Percentiles rank a stretch among this genome's conserved stretches.
phyloP scores from a whole-genome alignment of 2,797 vertebrate genomes.

The Molossus molossus region DNA sequence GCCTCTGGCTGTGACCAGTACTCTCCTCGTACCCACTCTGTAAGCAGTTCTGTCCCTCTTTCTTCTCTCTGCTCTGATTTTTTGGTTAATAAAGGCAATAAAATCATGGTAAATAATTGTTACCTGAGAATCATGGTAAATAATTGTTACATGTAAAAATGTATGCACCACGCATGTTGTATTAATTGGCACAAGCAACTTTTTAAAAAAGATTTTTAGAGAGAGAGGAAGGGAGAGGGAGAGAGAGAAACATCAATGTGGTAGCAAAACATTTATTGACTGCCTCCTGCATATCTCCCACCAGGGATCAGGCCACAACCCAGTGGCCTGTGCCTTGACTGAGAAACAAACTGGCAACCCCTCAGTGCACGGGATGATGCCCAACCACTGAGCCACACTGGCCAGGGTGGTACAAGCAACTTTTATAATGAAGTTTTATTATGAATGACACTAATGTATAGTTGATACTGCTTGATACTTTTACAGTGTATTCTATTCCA shows the following conservation, averaged over 20 bases:
- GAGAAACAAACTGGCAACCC: too few species aligned
- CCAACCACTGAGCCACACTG: too few species aligned
- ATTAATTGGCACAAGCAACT: background rate
- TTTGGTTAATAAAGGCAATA: background rate
- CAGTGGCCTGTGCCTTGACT: too few species aligned
- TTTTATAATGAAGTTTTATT: background rate
- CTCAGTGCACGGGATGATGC: too few species aligned
- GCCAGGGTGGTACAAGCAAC: background rate
- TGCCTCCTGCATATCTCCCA: too few species aligned
- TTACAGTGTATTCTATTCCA: background rate
- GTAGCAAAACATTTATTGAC: too few species aligned
- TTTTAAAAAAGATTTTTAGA: background rate
- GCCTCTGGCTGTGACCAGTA: background rate
- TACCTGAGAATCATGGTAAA: background rate
- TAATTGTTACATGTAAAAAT: background rate
- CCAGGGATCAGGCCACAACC: too few species aligned
- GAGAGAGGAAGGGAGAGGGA: too few species aligned
- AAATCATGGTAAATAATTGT: background rate
- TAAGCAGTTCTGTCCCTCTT: background rate
- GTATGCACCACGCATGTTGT: background rate
- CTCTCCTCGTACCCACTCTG: too few species aligned
- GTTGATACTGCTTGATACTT: background rate
- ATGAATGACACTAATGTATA: background rate
- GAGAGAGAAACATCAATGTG: too few species aligned
- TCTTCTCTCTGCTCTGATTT: background rate